Evolutionary conservation across 35 echinoderm and acorn worm genomes (phyloP).

Genomic region (Lytechinus variegatus): DNA sequence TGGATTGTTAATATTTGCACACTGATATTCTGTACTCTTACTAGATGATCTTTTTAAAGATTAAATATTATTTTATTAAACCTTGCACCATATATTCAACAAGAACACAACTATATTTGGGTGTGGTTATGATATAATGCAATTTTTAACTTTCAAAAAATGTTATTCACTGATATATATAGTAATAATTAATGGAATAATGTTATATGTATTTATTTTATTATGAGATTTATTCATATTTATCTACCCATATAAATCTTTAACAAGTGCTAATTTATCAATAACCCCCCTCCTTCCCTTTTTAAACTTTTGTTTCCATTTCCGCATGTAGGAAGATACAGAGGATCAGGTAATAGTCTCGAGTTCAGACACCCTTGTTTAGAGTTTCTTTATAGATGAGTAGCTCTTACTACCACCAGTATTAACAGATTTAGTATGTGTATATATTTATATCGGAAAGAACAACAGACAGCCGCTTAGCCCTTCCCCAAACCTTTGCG

Average conservation of each 20-base stretch:
- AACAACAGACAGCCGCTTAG: neutral
- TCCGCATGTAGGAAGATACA: constrained; percentile 68
- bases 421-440: neutral
- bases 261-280: constrained; percentile 38
- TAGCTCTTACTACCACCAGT: constrained; percentile 21
- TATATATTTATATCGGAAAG: no score
- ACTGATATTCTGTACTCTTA: neutral
- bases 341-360: constrained; percentile 75
- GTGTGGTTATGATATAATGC: neutral
- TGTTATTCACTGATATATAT: neutral
- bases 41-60: neutral
- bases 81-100: neutral
- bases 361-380: neutral
- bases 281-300: constrained; percentile 45
- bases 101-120: neutral
- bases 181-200: neutral
- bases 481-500: neutral
- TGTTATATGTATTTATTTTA: constrained; percentile 4
- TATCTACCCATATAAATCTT: neutral
- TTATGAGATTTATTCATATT: neutral
- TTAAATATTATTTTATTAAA: neutral
- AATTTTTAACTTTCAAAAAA: neutral
- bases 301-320: constrained; percentile 65
- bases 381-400: constrained; percentile 16
- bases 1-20: neutral